Conservation (phyloP, 2,113 vertebrate species). For the Cyanistes caeruleus region DNA sequence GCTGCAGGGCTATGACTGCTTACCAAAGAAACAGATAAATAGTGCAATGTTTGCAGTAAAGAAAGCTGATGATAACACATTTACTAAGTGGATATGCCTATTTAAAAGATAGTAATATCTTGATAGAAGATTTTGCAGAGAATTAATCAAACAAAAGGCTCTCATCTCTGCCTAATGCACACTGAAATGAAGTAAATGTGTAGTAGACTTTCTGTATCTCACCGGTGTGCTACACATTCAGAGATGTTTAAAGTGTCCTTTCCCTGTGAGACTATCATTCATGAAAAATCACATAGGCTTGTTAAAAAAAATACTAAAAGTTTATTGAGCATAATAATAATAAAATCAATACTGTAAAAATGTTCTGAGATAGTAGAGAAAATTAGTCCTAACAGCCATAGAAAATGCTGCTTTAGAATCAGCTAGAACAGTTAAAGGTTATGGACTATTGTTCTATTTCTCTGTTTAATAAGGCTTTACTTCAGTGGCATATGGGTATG, state of each 20-base stretch:
- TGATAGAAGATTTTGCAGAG: not conserved
- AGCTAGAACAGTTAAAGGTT: slow-evolving; percentile 32
- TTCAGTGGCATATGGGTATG: not conserved
- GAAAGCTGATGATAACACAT: slow-evolving; percentile 21
- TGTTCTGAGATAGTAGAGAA: not conserved
- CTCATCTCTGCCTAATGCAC: not conserved
- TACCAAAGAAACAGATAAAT: slow-evolving; percentile 7
- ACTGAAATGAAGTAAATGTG: not conserved
- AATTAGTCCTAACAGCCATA: slow-evolving; percentile 2
- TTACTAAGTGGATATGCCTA: not conserved
- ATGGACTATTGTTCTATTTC: slow-evolving; percentile 31
- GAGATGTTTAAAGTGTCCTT: not conserved
- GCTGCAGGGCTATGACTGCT: not conserved
- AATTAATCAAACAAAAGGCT: slow-evolving; percentile 21
- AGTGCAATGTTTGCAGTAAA: not conserved
- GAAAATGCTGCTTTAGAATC: slow-evolving; percentile 32
- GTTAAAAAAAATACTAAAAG: slow-evolving; percentile 25
- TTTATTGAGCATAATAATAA: slow-evolving; percentile 60
- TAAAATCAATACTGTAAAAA: slow-evolving; percentile 59
- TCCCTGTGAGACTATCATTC: not conserved
- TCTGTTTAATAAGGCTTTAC: slow-evolving; percentile 36
- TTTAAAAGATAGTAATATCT: slow-evolving; percentile 38
- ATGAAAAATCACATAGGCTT: slow-evolving; percentile 27
- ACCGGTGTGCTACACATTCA: not conserved
- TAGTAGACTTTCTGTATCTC: not conserved